Evolutionary conservation across 2,797 vertebrate genomes (phyloP).

Genomic region (Synanceia verrucosa): DNA sequence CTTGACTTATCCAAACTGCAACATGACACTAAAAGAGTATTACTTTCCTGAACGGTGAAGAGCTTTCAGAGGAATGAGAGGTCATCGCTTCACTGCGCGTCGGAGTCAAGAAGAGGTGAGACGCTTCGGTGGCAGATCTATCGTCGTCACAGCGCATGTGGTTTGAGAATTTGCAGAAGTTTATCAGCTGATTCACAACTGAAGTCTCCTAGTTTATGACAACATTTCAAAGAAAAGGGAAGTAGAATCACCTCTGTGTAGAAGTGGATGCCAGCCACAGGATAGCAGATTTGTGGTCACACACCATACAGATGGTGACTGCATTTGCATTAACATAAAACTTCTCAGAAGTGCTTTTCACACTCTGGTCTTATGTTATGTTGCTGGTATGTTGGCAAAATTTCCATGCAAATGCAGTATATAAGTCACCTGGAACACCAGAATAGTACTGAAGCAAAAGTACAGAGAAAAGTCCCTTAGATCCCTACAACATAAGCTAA

Average conservation of each 20-base stretch:
- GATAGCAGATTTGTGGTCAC: conserved; percentile 41
- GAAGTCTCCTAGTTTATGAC: conserved; percentile 19
- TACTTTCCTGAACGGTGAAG: conserved; percentile 18
- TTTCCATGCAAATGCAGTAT: conserved; percentile 7
- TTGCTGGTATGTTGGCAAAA: background rate
- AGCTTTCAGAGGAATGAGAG: conserved; percentile 9
- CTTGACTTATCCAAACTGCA: conserved; percentile 43
- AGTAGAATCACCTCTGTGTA: conserved; percentile 37
- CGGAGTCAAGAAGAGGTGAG: conserved; percentile 14
- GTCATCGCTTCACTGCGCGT: background rate
- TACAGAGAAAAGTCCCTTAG: background rate
- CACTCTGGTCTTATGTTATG: conserved; percentile 2
- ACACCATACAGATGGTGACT: conserved; percentile 13
- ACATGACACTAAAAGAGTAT: conserved; percentile 38
- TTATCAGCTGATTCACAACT: conserved; percentile 54
- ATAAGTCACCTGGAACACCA: background rate
- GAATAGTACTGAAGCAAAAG: background rate
- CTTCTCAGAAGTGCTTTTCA: conserved; percentile 47
- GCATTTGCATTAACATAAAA: conserved; percentile 10
- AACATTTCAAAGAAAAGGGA: conserved; percentile 64
- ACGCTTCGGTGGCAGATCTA: conserved; percentile 9
- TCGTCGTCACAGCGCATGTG: conserved; percentile 23
- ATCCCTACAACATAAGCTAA: too few species aligned
- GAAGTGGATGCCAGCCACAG: conserved; percentile 12
- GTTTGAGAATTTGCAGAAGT: conserved; percentile 50